Conservation (phyloP, 2,113 vertebrate species). For the Phalacrocorax pelagicus region DNA sequence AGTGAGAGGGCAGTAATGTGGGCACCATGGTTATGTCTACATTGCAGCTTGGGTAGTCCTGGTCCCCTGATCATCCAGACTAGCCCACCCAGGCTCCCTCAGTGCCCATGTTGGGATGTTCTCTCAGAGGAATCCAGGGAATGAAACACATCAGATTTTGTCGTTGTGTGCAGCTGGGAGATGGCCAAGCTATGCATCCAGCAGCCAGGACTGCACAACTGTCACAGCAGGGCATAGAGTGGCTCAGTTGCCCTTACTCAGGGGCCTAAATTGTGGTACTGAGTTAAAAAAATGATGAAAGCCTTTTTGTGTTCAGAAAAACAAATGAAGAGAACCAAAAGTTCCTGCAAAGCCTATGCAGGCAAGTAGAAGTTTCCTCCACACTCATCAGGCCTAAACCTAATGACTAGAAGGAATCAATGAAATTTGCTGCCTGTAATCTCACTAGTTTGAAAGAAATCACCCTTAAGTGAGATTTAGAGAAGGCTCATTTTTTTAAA, state of each 20-base stretch:
- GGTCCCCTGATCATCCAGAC: background rate
- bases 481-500: background rate
- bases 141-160: background rate
- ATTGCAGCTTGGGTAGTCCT: background rate
- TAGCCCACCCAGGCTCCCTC: background rate
- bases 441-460: background rate
- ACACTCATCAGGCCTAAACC: background rate
- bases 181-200: background rate
- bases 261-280: background rate
- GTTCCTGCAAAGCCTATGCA: background rate
- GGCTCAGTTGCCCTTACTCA: background rate
- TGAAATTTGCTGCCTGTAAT: background rate
- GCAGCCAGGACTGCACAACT: background rate
- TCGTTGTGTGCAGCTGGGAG: background rate
- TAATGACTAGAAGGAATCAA: background rate
- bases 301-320: background rate
- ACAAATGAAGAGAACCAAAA: background rate
- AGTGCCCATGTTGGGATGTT: background rate
- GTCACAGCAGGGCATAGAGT: background rate
- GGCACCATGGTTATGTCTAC: background rate
- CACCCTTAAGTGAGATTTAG: background rate
- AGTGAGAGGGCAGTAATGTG: background rate
- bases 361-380: background rate
- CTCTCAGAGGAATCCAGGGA: background rate
- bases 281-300: background rate